phyloP scores from a whole-genome alignment of 2,113 vertebrate species.

The Burhinus bistriatus region DNA sequence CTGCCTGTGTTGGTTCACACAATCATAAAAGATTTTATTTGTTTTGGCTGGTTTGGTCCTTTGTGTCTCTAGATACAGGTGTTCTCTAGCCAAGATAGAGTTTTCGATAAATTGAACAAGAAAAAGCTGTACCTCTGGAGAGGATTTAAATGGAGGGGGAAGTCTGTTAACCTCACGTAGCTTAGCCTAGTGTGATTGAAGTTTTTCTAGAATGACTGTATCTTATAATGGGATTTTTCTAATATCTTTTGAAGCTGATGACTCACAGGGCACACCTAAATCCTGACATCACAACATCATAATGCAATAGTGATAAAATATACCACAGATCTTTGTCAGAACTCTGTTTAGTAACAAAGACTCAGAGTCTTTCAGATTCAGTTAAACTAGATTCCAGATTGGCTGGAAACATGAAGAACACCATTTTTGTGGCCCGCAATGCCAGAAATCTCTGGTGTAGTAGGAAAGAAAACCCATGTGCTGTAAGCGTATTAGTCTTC shows the following conservation, averaged over 20 bases:
- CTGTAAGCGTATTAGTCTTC: background rate
- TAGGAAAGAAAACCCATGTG: background rate
- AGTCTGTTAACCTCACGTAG: background rate
- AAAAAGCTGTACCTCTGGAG: background rate
- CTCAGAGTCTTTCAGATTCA: background rate
- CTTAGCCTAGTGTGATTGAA: background rate
- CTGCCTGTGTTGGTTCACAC: too few relatives aligned
- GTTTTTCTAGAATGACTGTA: background rate
- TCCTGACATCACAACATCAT: background rate
- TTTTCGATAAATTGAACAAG: background rate
- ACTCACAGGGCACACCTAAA: background rate
- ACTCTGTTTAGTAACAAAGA: background rate
- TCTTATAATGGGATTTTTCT: background rate
- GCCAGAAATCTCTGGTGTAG: background rate
- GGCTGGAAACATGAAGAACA: background rate
- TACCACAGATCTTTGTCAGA: background rate
- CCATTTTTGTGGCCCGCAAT: background rate
- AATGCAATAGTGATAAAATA: background rate
- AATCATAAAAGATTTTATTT: fast-evolving
- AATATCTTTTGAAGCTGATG: background rate
- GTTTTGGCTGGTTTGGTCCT: background rate
- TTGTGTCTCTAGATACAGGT: background rate
- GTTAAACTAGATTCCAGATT: background rate
- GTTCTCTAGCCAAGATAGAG: background rate
- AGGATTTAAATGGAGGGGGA: background rate